Percentiles rank a stretch among this genome's conserved stretches.
phyloP scores from a whole-genome alignment of 2,888 invertebrate genomes.

The Resseliella maxima region DNA sequence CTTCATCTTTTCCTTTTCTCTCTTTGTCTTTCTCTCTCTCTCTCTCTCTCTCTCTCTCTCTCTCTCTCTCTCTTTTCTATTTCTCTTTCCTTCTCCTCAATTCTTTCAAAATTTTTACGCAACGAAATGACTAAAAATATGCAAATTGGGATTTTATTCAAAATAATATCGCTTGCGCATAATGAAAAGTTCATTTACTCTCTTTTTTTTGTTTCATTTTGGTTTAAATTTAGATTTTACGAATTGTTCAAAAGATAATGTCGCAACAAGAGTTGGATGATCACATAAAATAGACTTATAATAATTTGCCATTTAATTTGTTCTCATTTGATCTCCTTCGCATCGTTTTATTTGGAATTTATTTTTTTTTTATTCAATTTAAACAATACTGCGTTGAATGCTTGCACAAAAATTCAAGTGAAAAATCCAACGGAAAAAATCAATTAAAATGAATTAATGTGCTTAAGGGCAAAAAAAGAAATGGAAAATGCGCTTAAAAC shows the following conservation, averaged over 20 bases:
- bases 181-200: neutral
- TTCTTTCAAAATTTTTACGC: neutral
- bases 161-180: slow-evolving; percentile 12
- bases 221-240: neutral
- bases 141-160: slow-evolving; percentile 53
- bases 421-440: neutral
- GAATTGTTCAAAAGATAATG: slow-evolving; percentile 9
- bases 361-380: neutral
- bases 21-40: too few relatives aligned
- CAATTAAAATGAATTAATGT: slow-evolving; percentile 24
- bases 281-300: neutral
- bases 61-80: neutral
- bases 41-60: neutral
- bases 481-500: slow-evolving; percentile 43
- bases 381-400: too few relatives aligned
- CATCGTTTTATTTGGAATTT: slow-evolving; percentile 30
- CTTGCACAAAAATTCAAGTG: neutral
- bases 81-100: too few relatives aligned
- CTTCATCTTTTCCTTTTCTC: neutral
- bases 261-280: slow-evolving; percentile 3
- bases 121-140: neutral
- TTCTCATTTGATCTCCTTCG: neutral
- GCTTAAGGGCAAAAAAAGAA: neutral
- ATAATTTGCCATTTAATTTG: slow-evolving; percentile 13
- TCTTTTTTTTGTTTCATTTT: neutral